Base-by-base conservation (phyloP, 2,888 invertebrate genomes). In the Eretmocerus hayati region DNA sequence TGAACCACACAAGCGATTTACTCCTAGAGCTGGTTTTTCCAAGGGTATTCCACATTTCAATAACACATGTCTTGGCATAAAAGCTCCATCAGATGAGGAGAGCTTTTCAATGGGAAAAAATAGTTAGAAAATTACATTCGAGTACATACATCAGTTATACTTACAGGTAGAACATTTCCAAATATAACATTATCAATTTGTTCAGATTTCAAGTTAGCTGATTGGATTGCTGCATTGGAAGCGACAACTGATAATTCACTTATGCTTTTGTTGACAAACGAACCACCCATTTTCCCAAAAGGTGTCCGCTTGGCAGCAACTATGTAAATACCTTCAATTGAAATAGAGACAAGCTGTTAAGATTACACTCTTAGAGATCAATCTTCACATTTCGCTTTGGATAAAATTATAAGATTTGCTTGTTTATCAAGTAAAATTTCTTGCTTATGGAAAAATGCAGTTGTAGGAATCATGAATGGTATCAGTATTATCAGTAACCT, bases 221-320 rank as follows among this genome's bases (percentile, higher is more conserved):
- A 78, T 52, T 82, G 78, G 5, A 93, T 72, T 0, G 90, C 90
- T 6, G 89, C 90, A 55, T 82, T 83, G 0, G 85, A 79, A 1
- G 92, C 90, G 11, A 84, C 73, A 16, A 86, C 86, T 69, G 91
- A 91, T 54, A 97, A 75, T 50, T 90, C 88, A 0, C 84, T 82
- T 19, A 83, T 80, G 32, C 79, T 79, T 8, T 83, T 83, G 67
- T 85, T 85, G 23, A 80, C 79, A 65, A 90, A 83, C 61, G 81
- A 81, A 0, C 90, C 90, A 4, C 97, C 97, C 73, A 87, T 95
- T 1, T 96, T 86, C 44, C 97, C 97, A 74, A 97, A 97, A 3
- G 96, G 88, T 1, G 96, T 97, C 55, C 97, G 83, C 74, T 96
- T 97, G 15, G 96, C 96, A 58, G 90, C 92, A 54, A 97, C 91